These are phyloP conservation scores for Volucella bombylans DNA, from an alignment of 2,888 invertebrate species.

Conservation along the genomic window DNA sequence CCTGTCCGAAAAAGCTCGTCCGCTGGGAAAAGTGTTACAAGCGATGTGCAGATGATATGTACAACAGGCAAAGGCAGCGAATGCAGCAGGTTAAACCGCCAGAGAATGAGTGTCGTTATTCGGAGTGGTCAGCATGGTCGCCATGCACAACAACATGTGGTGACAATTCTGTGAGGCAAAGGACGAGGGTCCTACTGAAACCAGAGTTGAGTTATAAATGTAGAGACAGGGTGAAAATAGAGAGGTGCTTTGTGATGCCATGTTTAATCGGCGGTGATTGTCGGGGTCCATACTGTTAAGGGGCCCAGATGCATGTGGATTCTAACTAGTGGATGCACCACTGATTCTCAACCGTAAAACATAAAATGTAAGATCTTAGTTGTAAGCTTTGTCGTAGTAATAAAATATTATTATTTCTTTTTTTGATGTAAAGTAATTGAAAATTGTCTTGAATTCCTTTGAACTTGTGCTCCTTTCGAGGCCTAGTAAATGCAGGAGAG, in stretches of 20 bases:
- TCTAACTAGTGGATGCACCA: slow-evolving; percentile 1
- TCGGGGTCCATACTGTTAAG: slow-evolving; percentile 68
- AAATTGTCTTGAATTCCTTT: no score
- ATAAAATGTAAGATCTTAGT: slow-evolving; percentile 48
- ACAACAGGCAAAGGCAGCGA: slow-evolving; percentile 69
- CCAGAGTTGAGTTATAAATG: slow-evolving; percentile 80
- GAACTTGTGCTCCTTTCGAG: no score
- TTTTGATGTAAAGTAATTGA: background rate
- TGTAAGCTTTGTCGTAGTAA: slow-evolving; percentile 30
- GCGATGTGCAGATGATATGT: slow-evolving; percentile 80
- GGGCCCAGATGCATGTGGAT: background rate
- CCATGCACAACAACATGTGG: slow-evolving; percentile 87
- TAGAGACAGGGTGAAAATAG: slow-evolving; percentile 80
- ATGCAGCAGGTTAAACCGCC: slow-evolving; percentile 48
- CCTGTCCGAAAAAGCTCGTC: slow-evolving; percentile 83
- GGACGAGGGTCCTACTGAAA: slow-evolving; percentile 83
- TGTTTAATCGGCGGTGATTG: slow-evolving; percentile 77
- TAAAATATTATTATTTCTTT: slow-evolving; percentile 1
- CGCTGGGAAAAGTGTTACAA: slow-evolving; percentile 80
- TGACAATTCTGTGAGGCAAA: slow-evolving; percentile 83
- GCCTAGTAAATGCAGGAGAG: no score
- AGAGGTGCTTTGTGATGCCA: slow-evolving; percentile 80
- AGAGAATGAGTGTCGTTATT: slow-evolving; percentile 84
- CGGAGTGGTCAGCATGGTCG: slow-evolving; percentile 88
- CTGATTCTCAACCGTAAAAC: slow-evolving; percentile 6